A percentile compares a stretch with the other conserved stretches of the same genome.
Evolutionary conservation across 2,113 vertebrate genomes (phyloP).

Genomic region (Vombatus ursinus): DNA sequence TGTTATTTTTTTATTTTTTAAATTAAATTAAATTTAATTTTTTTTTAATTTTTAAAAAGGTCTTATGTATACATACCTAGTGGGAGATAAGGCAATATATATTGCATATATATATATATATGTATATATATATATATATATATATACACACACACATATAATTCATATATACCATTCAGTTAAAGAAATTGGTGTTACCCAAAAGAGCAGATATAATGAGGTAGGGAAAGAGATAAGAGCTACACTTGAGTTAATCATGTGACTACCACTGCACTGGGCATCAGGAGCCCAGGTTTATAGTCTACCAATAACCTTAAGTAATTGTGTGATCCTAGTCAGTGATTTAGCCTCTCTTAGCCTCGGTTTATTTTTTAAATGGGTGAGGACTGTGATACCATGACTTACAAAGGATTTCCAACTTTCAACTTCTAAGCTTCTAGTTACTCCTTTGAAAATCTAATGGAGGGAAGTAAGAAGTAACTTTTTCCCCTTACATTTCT

Average conservation of each 20-base stretch:
- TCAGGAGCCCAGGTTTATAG: neutral
- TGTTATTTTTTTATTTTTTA: too few species aligned
- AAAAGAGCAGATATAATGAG: neutral
- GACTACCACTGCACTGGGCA: neutral
- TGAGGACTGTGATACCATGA: neutral
- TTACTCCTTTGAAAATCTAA: neutral
- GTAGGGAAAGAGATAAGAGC: neutral
- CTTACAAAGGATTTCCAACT: neutral
- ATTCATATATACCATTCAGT: neutral
- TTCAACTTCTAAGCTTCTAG: neutral
- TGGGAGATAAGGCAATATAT: neutral
- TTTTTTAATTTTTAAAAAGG: too few species aligned
- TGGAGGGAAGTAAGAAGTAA: neutral
- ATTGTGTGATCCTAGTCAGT: neutral
- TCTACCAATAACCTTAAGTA: neutral
- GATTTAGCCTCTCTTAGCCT: neutral
- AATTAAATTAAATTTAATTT: too few species aligned
- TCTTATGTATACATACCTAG: neutral
- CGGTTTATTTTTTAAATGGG: neutral
- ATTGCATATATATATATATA: neutral
- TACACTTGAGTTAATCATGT: neutral
- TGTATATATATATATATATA: too few species aligned
- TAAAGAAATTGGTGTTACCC: neutral
- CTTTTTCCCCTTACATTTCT: neutral
- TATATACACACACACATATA: neutral